A percentile compares a stretch with the other conserved stretches of the same genome.
Evolutionary conservation across 2,888 invertebrate genomes (phyloP).

Genomic region (Acleris literana): DNA sequence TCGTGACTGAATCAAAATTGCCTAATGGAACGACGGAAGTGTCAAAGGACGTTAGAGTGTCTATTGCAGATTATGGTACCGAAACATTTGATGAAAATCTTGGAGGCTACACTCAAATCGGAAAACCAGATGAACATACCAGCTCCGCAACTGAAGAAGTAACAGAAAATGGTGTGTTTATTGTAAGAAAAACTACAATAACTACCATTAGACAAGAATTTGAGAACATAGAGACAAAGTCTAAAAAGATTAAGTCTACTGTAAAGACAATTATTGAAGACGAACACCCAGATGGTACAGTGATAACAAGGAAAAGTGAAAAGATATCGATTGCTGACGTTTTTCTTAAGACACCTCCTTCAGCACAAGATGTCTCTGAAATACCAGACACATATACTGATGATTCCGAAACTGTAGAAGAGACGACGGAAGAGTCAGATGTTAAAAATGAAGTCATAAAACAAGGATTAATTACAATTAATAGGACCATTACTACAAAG

Average conservation of each 20-base stretch:
- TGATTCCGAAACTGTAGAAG: slow-evolving; percentile 70
- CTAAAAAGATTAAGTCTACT: slow-evolving; percentile 68
- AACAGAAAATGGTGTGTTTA: slow-evolving; percentile 57
- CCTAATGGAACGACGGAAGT: slow-evolving; percentile 69
- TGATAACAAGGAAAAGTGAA: slow-evolving; percentile 70
- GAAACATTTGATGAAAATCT: slow-evolving; percentile 65
- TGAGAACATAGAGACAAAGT: slow-evolving; percentile 53
- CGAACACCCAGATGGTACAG: slow-evolving; percentile 71
- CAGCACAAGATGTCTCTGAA: slow-evolving; percentile 47
- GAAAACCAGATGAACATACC: slow-evolving; percentile 58
- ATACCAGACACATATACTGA: slow-evolving; percentile 55
- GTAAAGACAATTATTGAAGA: slow-evolving; percentile 66
- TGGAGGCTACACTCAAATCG: slow-evolving; percentile 56
- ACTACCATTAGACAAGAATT: slow-evolving; percentile 67
- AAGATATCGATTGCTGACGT: slow-evolving; percentile 72
- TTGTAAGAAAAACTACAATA: slow-evolving; percentile 66
- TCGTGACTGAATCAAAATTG: slow-evolving; percentile 63
- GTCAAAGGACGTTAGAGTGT: slow-evolving; percentile 72
- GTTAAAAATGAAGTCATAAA: slow-evolving; percentile 66
- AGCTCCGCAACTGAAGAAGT: slow-evolving; percentile 55
- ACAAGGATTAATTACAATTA: slow-evolving; percentile 62
- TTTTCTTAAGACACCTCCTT: slow-evolving; percentile 50
- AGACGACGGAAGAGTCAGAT: slow-evolving; percentile 69
- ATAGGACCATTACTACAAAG: slow-evolving; percentile 73
- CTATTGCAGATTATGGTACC: slow-evolving; percentile 62